A percentile compares a stretch with the other conserved stretches of the same genome.
These are phyloP conservation scores for Branchipolynoe longqiensis DNA, from an alignment of 2,888 invertebrate species.

Conservation along the genomic window DNA sequence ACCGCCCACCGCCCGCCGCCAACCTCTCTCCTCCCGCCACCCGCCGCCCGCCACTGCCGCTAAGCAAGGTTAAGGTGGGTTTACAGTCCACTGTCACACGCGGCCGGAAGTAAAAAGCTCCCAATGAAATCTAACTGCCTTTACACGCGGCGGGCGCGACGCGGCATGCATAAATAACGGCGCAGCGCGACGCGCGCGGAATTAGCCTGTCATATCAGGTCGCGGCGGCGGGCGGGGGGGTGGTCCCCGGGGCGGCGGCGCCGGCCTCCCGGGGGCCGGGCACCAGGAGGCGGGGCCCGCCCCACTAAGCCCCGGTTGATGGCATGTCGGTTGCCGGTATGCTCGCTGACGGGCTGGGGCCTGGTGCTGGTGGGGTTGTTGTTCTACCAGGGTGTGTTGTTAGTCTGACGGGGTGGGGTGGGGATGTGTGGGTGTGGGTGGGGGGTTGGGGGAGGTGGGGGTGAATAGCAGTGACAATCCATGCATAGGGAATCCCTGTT, in stretches of 20 bases:
- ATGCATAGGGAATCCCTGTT: too few species aligned
- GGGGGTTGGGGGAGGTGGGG: background rate
- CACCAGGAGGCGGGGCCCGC: background rate
- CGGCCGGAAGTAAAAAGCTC: slow-evolving; percentile 33
- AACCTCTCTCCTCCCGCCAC: background rate
- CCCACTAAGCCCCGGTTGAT: slow-evolving; percentile 39
- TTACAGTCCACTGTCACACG: slow-evolving; percentile 30
- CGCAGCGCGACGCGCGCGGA: slow-evolving; percentile 41
- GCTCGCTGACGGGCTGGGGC: slow-evolving; percentile 8
- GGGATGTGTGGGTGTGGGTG: background rate
- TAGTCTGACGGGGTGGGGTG: background rate
- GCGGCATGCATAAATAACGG: slow-evolving; percentile 49
- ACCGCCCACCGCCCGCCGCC: background rate
- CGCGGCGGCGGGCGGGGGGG: slow-evolving; percentile 4
- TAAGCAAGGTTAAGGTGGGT: slow-evolving; percentile 29
- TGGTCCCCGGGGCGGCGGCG: slow-evolving; percentile 12
- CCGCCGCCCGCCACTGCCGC: background rate
- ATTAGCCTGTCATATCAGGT: slow-evolving; percentile 47
- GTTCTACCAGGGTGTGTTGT: too few species aligned
- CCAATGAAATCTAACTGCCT: slow-evolving; percentile 34
- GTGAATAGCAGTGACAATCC: too few species aligned
- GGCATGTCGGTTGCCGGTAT: slow-evolving; percentile 11
- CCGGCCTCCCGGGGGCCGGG: background rate
- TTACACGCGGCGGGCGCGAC: background rate
- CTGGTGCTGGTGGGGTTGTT: background rate